Conservation (phyloP, 1,140 invertebrate species). For the Asbolus verrucosus region DNA sequence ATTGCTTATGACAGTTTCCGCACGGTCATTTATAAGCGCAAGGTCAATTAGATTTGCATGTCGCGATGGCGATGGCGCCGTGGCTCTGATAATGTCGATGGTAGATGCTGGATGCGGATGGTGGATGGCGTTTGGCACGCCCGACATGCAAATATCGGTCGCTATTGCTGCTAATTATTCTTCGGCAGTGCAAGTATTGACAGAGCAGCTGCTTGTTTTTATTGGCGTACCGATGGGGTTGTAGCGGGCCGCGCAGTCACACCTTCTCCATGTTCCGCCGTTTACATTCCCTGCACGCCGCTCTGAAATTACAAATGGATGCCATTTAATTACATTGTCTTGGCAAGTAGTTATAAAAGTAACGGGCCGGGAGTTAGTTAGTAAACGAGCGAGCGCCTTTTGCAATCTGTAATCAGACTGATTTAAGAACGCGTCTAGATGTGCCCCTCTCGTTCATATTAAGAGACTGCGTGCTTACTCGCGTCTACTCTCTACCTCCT, state of each 20-base stretch:
- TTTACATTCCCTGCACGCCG: conserved; percentile 64
- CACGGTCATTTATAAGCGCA: conserved; percentile 62
- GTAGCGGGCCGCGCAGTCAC: conserved; percentile 61
- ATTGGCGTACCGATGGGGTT: conserved; percentile 59
- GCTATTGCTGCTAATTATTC: conserved; percentile 57
- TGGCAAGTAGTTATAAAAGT: conserved; percentile 65
- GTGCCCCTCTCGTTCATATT: conserved; percentile 47
- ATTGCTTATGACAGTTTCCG: conserved; percentile 61
- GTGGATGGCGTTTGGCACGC: conserved; percentile 39
- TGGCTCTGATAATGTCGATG: conserved; percentile 8
- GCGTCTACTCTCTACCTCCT: conserved; percentile 10
- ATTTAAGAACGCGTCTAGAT: conserved; percentile 60
- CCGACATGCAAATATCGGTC: conserved; percentile 52
- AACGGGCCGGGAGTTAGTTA: conserved; percentile 60
- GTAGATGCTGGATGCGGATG: conserved; percentile 21
- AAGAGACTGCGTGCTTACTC: conserved; percentile 43
- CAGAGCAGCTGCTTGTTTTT: conserved; percentile 62
- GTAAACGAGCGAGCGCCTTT: conserved; percentile 59
- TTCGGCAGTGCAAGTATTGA: conserved; percentile 59
- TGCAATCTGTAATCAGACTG: conserved; percentile 63
- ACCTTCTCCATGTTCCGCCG: conserved; percentile 65
- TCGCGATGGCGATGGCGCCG: conserved; percentile 33
- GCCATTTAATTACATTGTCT: conserved; percentile 66
- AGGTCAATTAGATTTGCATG: conserved; percentile 60
- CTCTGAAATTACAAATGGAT: conserved; percentile 65